phyloP scores from a whole-genome alignment of 1,140 invertebrate genomes.

The Bemisia tabaci region DNA sequence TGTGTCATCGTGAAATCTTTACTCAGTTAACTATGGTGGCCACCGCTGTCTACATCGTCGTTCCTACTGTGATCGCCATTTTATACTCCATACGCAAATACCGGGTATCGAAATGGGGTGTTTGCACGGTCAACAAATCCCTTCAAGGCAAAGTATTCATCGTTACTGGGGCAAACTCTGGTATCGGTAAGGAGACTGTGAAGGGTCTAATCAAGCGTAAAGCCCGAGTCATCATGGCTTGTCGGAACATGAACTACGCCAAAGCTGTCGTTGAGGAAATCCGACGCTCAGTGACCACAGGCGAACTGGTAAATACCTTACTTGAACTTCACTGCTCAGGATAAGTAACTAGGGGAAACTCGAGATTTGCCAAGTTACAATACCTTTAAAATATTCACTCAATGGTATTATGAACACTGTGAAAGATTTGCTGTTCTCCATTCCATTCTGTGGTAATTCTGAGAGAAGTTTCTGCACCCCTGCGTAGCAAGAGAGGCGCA shows the following conservation, averaged over 20 bases:
- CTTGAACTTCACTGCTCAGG: neutral
- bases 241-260: conserved; percentile 45
- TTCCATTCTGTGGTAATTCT: too few species aligned
- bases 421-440: too few species aligned
- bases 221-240: conserved; percentile 59
- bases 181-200: conserved; percentile 63
- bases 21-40: conserved; percentile 22
- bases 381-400: too few species aligned
- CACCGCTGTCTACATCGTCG: conserved; percentile 29
- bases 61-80: conserved; percentile 30
- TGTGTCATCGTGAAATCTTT: too few species aligned
- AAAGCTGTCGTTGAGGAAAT: conserved; percentile 46
- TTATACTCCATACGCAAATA: conserved; percentile 34
- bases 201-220: conserved; percentile 46
- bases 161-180: conserved; percentile 66
- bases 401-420: too few species aligned
- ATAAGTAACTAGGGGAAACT: too few species aligned
- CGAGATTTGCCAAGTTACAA: too few species aligned
- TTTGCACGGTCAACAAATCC: conserved; percentile 30
- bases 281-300: conserved; percentile 34
- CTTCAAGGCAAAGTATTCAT: conserved; percentile 48
- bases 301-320: conserved; percentile 39
- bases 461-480: too few species aligned
- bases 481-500: too few species aligned
- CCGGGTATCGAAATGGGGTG: conserved; percentile 34